These are phyloP conservation scores for Epinotia demarniana DNA, from an alignment of 2,888 invertebrate species.

Conservation along the genomic window DNA sequence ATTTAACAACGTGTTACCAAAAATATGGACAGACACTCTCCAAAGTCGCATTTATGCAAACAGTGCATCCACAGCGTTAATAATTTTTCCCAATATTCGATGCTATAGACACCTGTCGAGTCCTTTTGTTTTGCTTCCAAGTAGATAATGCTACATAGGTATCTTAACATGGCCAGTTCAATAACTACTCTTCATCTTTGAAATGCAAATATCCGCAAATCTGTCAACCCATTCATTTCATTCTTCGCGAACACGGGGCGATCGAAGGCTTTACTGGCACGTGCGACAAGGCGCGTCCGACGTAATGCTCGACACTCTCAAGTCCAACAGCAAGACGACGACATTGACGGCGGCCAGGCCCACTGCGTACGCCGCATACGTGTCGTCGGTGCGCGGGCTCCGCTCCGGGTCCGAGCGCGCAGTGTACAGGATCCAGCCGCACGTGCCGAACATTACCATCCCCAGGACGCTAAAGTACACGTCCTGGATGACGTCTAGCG, in stretches of 20 bases:
- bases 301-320: conserved; percentile 74
- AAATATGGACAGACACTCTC: not conserved
- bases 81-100: not conserved
- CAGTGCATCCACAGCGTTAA: conserved; percentile 9
- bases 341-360: conserved; percentile 68
- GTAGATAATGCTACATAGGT: not conserved
- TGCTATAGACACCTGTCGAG: not conserved
- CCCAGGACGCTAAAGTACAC: conserved; percentile 77
- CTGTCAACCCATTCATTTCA: not conserved
- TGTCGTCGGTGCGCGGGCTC: conserved; percentile 70
- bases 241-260: not conserved
- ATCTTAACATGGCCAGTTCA: not conserved
- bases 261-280: conserved; percentile 58
- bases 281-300: conserved; percentile 56
- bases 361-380: conserved; percentile 58
- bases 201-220: not conserved
- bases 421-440: conserved; percentile 68
- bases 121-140: not conserved
- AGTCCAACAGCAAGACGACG: conserved; percentile 71
- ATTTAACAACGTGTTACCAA: not conserved
- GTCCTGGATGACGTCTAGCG: conserved; percentile 78
- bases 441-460: conserved; percentile 65
- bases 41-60: conserved; percentile 53
- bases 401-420: conserved; percentile 57
- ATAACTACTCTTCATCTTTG: not conserved